Conservation (phyloP, 2,797 vertebrate genomes). For the Spinus pinus region DNA sequence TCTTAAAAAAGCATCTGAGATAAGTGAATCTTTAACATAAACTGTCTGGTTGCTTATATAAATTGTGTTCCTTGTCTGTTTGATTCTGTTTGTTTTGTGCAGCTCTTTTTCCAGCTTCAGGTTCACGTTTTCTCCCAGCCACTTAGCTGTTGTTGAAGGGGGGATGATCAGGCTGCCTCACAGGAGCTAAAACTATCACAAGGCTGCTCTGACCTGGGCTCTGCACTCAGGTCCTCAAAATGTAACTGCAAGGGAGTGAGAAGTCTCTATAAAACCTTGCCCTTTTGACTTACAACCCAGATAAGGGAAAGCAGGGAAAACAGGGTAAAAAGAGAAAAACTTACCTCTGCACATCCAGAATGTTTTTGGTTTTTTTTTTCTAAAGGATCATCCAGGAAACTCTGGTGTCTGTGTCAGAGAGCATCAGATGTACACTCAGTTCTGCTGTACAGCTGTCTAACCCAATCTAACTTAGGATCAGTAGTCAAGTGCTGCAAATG, state of each 20-base stretch:
- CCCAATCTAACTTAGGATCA: not conserved
- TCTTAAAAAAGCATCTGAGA: not conserved
- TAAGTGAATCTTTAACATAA: conserved; percentile 11
- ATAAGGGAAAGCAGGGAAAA: not conserved
- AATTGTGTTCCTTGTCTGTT: not conserved
- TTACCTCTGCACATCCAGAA: not conserved
- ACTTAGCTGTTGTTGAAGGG: not conserved
- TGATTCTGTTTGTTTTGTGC: not conserved
- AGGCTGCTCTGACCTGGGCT: not conserved
- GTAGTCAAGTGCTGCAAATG: not conserved
- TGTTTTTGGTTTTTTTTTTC: not conserved
- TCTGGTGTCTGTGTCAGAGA: not conserved
- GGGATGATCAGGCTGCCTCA: not conserved
- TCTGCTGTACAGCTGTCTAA: not conserved
- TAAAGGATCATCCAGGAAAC: not conserved
- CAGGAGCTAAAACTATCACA: not conserved
- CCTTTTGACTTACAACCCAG: not conserved
- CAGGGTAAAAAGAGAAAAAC: not conserved
- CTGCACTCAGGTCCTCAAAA: not conserved
- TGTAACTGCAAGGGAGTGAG: not conserved
- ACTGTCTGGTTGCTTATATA: conserved; percentile 17
- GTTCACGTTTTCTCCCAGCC: not conserved
- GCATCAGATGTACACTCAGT: not conserved
- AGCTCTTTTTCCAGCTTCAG: not conserved
- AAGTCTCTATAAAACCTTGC: not conserved